These are phyloP conservation scores for Lateolabrax maculatus DNA, from an alignment of 2,797 vertebrate species.

Conservation along the genomic window DNA sequence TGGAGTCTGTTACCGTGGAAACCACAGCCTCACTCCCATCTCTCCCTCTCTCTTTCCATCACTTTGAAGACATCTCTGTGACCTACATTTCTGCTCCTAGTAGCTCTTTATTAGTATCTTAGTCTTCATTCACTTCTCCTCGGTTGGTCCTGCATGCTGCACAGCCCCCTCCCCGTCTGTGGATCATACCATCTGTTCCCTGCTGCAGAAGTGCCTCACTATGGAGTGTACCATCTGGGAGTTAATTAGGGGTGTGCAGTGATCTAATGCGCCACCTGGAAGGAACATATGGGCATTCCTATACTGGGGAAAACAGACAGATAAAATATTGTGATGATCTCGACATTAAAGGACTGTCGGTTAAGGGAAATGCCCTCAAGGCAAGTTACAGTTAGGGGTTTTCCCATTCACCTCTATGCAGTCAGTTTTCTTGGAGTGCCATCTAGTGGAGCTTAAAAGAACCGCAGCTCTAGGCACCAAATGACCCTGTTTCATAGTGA, in stretches of 20 bases:
- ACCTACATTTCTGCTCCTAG: slow-evolving; percentile 78
- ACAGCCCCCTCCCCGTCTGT: not conserved
- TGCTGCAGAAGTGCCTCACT: not conserved
- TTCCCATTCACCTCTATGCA: not conserved
- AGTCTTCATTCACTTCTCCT: not conserved
- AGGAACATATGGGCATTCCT: slow-evolving; percentile 27
- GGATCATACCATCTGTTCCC: slow-evolving; percentile 18
- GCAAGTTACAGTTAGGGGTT: not conserved
- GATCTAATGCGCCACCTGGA: slow-evolving; percentile 22
- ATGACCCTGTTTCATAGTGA: not conserved
- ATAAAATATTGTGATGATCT: too few relatives aligned
- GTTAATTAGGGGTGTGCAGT: slow-evolving; percentile 2
- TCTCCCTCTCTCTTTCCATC: slow-evolving; percentile 35
- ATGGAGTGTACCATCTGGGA: slow-evolving; percentile 17
- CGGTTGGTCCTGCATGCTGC: not conserved
- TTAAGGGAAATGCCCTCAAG: not conserved
- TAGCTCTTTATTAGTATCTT: slow-evolving; percentile 73
- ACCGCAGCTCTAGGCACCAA: not conserved
- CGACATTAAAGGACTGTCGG: too few relatives aligned
- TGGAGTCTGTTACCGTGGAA: slow-evolving; percentile 61
- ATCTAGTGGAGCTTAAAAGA: not conserved
- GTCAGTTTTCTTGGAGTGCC: not conserved
- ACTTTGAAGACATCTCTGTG: slow-evolving; percentile 64
- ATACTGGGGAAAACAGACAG: not conserved
- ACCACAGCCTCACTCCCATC: slow-evolving; percentile 44